Conservation (phyloP, 2,113 vertebrate species). For the Scopus umbretta region DNA sequence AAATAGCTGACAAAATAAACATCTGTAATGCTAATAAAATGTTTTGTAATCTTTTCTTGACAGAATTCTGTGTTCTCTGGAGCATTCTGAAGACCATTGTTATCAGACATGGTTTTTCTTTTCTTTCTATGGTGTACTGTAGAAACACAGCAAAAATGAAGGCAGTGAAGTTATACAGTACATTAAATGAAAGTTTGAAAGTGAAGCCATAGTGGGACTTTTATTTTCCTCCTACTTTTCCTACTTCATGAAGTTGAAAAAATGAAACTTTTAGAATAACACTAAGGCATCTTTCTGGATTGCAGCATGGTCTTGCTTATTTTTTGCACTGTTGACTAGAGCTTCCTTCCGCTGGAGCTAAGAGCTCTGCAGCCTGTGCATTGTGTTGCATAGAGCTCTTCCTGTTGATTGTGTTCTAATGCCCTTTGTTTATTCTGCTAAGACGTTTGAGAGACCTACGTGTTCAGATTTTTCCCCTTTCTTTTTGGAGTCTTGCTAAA, state of each 20-base stretch:
- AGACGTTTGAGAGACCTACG: constrained; percentile 56
- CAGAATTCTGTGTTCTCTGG: background rate
- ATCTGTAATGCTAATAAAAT: background rate
- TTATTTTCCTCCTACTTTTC: background rate
- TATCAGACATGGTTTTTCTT: background rate
- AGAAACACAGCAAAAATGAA: background rate
- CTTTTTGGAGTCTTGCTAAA: background rate
- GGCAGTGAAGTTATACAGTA: background rate
- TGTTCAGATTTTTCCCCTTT: background rate
- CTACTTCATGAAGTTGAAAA: background rate
- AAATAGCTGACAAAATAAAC: background rate
- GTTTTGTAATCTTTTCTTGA: background rate
- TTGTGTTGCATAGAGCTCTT: constrained; percentile 63
- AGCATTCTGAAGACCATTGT: background rate
- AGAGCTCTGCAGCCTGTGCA: constrained; percentile 30
- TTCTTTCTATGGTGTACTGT: background rate
- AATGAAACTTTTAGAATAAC: background rate
- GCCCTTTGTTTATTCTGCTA: constrained; percentile 67
- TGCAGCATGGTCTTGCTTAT: background rate
- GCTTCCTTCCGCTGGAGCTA: constrained; percentile 58
- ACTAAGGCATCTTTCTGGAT: background rate
- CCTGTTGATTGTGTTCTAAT: constrained; percentile 72
- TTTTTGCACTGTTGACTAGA: constrained; percentile 10
- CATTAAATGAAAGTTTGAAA: background rate
- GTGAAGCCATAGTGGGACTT: background rate